Evolutionary conservation across 2,797 vertebrate species (phyloP), one percentile per base, ranked within the genome.

Genomic region (Podargus strigoides): DNA sequence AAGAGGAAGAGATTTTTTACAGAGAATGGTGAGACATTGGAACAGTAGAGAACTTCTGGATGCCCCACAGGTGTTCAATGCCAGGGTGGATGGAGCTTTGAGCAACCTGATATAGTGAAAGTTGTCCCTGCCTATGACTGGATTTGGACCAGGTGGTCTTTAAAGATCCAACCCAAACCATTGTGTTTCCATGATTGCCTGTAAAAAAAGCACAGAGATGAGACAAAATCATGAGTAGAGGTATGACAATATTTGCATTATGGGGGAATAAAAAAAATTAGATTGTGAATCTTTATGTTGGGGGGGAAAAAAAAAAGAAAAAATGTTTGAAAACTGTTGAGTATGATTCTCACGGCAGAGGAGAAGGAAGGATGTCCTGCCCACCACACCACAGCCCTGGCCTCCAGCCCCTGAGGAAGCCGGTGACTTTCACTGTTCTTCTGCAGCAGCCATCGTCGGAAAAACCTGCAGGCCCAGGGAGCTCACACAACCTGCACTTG

Each of bases 401-500:
- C 12, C 26, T 32, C 12, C 10, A 20, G 15, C 3, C 26, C 14
- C 8, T 5, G 8, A 5, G 34, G 47, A 62, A 85, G 42, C 14
- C 1, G 3, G 32, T 28, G 41, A 11, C 23, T 34, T 20, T 7
- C 34, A 17, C 8, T 46, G 20, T 13, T 60, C 22, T 37, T 49
- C 32, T 60, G 9, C 13, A 49, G 36, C 27, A 60, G 26, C 28
- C 0, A 0, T 9, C 14, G 69, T 50, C 2, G 2, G n/a, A n/a
- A 70, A 92, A 84, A 41, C 2, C 14, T 28, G 34, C 21, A 21
- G 0, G 0, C 16, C 16, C 1, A 10, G 32, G 30, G 23, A 1
- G 8, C 12, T 85, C 19, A 10, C 64, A 52, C 41, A 75, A 24
- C 44, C 50, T 42, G 53, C 9, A 3, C 41, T 53, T 53, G 46